Evolutionary conservation across 2,113 vertebrate genomes (phyloP).

Genomic region (Cochlearius cochlearius): DNA sequence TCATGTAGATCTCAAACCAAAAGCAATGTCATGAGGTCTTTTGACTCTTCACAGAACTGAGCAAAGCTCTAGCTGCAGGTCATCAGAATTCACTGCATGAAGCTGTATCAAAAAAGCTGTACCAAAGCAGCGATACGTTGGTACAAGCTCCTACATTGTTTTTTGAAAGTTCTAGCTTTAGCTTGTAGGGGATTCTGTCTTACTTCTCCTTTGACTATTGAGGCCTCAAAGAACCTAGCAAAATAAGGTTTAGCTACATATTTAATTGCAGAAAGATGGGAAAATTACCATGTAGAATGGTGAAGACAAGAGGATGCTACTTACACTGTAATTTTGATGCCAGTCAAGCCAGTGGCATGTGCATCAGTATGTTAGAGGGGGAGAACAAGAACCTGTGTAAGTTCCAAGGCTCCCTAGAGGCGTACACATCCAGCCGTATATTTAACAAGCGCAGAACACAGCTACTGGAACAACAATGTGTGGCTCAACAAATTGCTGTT

Average conservation of each 20-base stretch:
- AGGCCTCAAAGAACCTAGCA: background rate
- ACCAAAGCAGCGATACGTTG: background rate
- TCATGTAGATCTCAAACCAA: background rate
- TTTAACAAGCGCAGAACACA: background rate
- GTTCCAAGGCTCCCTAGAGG: background rate
- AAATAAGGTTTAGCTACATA: background rate
- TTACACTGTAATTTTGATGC: background rate
- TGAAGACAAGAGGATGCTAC: background rate
- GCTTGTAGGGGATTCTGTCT: background rate
- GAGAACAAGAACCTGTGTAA: background rate
- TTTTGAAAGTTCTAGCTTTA: background rate
- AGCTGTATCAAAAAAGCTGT: background rate
- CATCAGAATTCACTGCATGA: background rate
- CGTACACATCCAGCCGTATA: background rate
- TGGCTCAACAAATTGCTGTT: background rate
- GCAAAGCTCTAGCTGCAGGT: background rate
- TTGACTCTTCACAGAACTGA: background rate
- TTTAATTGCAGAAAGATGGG: background rate
- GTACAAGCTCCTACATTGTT: background rate
- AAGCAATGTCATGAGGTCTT: background rate
- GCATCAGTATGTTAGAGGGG: background rate
- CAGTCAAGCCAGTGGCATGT: background rate
- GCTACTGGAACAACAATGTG: background rate
- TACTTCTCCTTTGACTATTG: background rate
- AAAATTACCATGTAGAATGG: background rate